Percentiles rank a stretch among this genome's conserved stretches.
phyloP scores from a whole-genome alignment of 2,113 vertebrate species.

The Bucco capensis region DNA sequence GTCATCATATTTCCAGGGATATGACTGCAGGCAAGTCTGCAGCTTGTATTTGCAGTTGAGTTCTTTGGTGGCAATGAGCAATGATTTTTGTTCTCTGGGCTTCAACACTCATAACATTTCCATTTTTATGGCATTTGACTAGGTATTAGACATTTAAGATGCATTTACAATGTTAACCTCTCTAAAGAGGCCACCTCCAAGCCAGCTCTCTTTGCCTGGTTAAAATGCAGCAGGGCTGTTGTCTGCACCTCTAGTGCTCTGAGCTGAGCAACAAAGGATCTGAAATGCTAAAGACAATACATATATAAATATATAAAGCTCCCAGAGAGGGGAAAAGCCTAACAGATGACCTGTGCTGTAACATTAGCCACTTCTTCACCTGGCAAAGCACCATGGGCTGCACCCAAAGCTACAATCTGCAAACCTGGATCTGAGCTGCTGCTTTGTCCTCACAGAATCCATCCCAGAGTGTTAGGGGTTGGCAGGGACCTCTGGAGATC shows the following conservation, averaged over 20 bases:
- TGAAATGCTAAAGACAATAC: background rate
- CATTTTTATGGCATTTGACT: conserved; percentile 59
- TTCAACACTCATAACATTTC: conserved; percentile 61
- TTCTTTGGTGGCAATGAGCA: conserved; percentile 2
- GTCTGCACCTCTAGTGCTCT: conserved; percentile 28
- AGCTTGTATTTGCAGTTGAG: background rate
- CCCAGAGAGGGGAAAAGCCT: background rate
- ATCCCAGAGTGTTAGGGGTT: no score
- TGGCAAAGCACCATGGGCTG: background rate
- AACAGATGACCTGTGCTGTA: conserved; percentile 48
- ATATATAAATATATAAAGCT: background rate
- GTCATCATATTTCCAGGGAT: background rate
- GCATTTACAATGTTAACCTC: conserved; percentile 72
- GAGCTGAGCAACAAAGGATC: conserved; percentile 56
- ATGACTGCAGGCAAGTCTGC: background rate
- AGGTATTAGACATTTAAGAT: conserved; percentile 65
- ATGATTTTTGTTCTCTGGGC: conserved; percentile 36
- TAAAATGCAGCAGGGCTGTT: conserved; percentile 42
- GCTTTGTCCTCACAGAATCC: no score
- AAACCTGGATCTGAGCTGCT: background rate
- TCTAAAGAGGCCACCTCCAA: conserved; percentile 35
- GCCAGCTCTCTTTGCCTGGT: conserved; percentile 27
- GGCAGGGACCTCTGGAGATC: no score
- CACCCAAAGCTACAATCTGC: background rate
- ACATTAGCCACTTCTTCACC: background rate